Evolutionary conservation across 2,888 invertebrate species (phyloP).

Genomic region (Blastobasis adustella): DNA sequence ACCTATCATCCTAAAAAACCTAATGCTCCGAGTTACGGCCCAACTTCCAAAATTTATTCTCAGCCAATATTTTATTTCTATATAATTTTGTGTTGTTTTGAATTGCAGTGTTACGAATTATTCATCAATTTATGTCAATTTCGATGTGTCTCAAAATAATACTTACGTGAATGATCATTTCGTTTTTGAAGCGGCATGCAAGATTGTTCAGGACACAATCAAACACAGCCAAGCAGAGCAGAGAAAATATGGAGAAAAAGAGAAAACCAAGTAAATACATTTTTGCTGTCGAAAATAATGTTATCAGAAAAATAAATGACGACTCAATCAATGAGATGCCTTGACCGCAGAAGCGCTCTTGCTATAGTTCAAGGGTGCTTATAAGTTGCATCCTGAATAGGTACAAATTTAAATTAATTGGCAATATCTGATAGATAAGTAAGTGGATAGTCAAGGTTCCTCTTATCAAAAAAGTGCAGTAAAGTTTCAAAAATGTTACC

Average conservation of each 20-base stretch:
- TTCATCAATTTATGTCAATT: constrained; percentile 28
- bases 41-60: constrained; percentile 7
- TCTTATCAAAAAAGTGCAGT: constrained; percentile 67
- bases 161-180: constrained; percentile 85
- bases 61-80: neutral
- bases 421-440: neutral
- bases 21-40: constrained; percentile 16
- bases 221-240: constrained; percentile 90
- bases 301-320: constrained; percentile 69
- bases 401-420: constrained; percentile 1
- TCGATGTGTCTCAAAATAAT: constrained; percentile 76
- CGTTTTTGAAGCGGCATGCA: constrained; percentile 85
- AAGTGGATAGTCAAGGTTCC: constrained; percentile 50
- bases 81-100: neutral
- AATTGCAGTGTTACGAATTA: constrained; percentile 13
- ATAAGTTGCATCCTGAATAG: neutral
- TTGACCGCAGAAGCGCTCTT: constrained; percentile 41
- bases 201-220: constrained; percentile 86
- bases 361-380: constrained; percentile 8
- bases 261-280: constrained; percentile 84
- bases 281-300: constrained; percentile 71
- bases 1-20: constrained; percentile 22
- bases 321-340: constrained; percentile 66
- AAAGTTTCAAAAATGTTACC: constrained; percentile 57
- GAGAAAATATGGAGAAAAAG: constrained; percentile 86